phyloP scores from a whole-genome alignment of 92 coral and sea anemone species.

The Micromussa lordhowensis region DNA sequence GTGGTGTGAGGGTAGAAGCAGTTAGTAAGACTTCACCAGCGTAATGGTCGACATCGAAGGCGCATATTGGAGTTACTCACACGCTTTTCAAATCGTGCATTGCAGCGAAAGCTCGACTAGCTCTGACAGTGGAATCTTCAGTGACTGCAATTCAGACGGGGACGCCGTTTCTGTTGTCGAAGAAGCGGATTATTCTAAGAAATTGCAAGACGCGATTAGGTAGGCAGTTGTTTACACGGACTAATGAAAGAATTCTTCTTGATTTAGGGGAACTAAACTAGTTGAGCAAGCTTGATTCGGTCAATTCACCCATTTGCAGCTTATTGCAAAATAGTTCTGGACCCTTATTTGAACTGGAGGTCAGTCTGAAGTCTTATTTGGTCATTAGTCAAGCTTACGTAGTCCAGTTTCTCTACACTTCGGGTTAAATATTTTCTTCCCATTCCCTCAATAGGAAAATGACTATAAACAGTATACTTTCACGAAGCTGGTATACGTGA shows the following conservation, averaged over 20 bases:
- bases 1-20: not conserved
- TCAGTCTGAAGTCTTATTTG: too few relatives aligned
- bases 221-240: not conserved
- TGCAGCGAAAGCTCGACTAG: not conserved
- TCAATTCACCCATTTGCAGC: too few relatives aligned
- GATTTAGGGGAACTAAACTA: not conserved
- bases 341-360: too few relatives aligned
- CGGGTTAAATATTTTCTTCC: not conserved
- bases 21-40: not conserved
- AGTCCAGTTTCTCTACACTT: too few relatives aligned
- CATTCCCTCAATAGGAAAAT: not conserved
- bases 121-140: conserved; percentile 22
- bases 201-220: conserved; percentile 23
- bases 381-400: too few relatives aligned
- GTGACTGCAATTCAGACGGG: conserved; percentile 28
- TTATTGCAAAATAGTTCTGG: too few relatives aligned
- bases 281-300: too few relatives aligned
- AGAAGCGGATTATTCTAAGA: conserved; percentile 2
- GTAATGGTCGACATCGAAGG: conserved; percentile 23
- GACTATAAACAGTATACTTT: not conserved
- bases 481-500: not conserved
- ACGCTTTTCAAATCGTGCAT: not conserved
- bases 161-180: conserved; percentile 10
- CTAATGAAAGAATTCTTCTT: not conserved
- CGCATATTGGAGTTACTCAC: not conserved